Conservation (phyloP, 1,140 invertebrate genomes). For the Helicoverpa zea region DNA sequence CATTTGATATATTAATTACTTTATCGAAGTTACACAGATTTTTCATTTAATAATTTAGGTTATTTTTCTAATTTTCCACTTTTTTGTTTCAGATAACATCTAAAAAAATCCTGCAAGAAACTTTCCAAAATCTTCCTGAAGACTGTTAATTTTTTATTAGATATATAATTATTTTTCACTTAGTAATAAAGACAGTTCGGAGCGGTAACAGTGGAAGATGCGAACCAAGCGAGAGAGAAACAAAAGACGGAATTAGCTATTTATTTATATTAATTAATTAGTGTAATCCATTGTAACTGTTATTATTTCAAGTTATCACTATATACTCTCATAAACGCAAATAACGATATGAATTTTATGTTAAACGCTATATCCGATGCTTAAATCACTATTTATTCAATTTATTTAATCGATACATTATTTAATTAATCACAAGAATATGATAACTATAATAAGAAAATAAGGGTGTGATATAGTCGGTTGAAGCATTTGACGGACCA, state of each 20-base stretch:
- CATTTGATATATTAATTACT: too few species aligned
- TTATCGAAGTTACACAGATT: too few species aligned
- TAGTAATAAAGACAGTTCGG: conserved; percentile 69
- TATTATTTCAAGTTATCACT: conserved; percentile 44
- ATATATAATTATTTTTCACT: conserved; percentile 69
- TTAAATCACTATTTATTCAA: conserved; percentile 65
- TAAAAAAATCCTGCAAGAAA: conserved; percentile 74
- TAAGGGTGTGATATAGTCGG: conserved; percentile 33
- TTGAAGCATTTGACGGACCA: conserved; percentile 68
- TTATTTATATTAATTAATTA: conserved; percentile 81
- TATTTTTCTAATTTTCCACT: conserved; percentile 35
- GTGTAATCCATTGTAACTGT: conserved; percentile 65
- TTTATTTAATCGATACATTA: conserved; percentile 56
- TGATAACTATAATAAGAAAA: conserved; percentile 14
- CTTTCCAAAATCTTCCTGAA: conserved; percentile 84
- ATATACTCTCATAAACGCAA: conserved; percentile 52
- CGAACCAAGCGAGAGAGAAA: conserved; percentile 82
- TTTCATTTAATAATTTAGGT: too few species aligned
- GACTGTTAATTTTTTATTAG: conserved; percentile 81
- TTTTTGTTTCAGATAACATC: conserved; percentile 83
- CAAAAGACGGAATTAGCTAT: conserved; percentile 84
- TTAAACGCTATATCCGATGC: conserved; percentile 56
- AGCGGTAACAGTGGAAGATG: conserved; percentile 70
- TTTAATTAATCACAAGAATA: conserved; percentile 44
- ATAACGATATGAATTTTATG: conserved; percentile 60